Conservation (phyloP, 2,113 vertebrate genomes). For the Gasterosteus aculeatus region DNA sequence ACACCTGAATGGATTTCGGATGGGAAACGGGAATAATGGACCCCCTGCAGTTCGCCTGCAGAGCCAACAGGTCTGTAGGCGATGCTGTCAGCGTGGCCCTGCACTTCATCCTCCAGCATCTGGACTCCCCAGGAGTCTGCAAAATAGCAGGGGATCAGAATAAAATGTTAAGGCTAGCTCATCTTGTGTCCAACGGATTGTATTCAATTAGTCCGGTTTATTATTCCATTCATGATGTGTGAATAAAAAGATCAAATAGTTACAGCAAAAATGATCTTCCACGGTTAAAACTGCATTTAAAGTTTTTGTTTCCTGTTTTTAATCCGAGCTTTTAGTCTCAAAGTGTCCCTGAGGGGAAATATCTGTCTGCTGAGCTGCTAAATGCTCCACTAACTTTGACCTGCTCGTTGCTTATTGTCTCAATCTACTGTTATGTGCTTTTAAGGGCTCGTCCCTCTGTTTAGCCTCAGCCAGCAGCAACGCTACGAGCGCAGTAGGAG, state of each 20-base stretch:
- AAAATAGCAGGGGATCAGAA: background rate
- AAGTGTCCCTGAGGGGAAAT: too few species aligned
- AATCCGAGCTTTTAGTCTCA: too few species aligned
- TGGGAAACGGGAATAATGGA: slow-evolving; percentile 2
- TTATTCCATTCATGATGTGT: background rate
- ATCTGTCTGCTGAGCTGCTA: background rate
- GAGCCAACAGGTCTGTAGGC: too few species aligned
- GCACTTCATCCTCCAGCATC: too few species aligned
- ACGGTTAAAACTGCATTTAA: background rate
- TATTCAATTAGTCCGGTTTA: background rate
- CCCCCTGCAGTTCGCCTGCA: too few species aligned
- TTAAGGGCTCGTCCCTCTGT: background rate
- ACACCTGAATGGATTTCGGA: background rate
- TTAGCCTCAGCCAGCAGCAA: background rate
- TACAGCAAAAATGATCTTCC: background rate
- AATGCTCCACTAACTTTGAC: background rate
- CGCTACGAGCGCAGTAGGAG: background rate
- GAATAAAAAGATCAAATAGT: background rate
- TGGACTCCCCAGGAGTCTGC: too few species aligned
- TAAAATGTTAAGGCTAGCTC: background rate
- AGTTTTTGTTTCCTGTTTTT: background rate
- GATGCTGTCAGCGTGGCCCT: too few species aligned
- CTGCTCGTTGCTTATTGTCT: background rate
- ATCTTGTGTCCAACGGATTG: background rate
- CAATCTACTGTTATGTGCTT: background rate